A percentile compares a stretch with the other conserved stretches of the same genome.
Evolutionary conservation across 2,797 vertebrate genomes (phyloP).

Genomic region (Gymnodraco acuticeps): DNA sequence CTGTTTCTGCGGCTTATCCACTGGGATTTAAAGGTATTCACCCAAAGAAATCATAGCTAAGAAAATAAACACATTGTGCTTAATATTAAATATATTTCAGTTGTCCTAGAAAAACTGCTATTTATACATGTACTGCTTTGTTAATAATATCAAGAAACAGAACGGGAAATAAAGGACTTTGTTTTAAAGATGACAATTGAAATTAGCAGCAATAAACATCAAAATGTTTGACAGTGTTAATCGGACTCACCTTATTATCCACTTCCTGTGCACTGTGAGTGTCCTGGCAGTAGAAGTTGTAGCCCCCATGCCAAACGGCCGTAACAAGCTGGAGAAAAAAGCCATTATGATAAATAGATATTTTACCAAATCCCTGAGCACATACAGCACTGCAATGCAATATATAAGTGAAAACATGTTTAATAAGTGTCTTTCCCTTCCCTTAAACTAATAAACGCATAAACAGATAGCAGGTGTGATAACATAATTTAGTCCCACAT

Average conservation of each 20-base stretch:
- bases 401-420: neutral
- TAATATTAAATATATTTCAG: neutral
- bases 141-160: neutral
- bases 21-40: constrained; percentile 59
- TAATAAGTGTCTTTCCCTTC: neutral
- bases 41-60: constrained; percentile 40
- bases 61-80: constrained; percentile 8
- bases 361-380: neutral
- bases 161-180: neutral
- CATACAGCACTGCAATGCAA: neutral
- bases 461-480: neutral
- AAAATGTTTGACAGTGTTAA: neutral
- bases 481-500: neutral
- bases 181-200: constrained; percentile 1
- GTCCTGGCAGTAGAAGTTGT: constrained; percentile 96
- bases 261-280: constrained; percentile 89
- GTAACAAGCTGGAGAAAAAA: constrained; percentile 86
- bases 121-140: neutral
- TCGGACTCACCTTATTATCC: constrained; percentile 90
- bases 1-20: constrained; percentile 61
- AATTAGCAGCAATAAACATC: constrained; percentile 9
- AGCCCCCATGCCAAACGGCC: constrained; percentile 89
- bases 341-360: neutral
- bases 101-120: neutral
- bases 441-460: neutral